Conservation (phyloP, 92 coral and sea anemone genomes). For the Epizoanthus illoricatus region DNA sequence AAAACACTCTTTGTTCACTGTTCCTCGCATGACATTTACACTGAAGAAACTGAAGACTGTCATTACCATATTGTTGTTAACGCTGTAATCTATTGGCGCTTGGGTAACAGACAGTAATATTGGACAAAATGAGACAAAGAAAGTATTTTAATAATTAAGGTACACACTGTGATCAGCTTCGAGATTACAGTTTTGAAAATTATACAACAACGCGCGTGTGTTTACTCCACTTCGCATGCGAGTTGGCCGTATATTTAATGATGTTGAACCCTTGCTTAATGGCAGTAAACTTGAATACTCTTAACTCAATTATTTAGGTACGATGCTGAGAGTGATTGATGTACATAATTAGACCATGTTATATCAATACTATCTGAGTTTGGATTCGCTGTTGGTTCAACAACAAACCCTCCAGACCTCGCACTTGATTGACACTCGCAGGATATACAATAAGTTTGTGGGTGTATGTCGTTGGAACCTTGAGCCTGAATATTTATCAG, state of each 20-base stretch:
- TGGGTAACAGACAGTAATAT: constrained; percentile 23
- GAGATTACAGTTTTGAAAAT: not conserved
- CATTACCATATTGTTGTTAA: constrained; percentile 33
- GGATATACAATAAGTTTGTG: too few relatives aligned
- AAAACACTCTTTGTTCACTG: constrained; percentile 19
- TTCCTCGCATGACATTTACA: constrained; percentile 27
- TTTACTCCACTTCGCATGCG: not conserved
- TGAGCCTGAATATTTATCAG: too few relatives aligned
- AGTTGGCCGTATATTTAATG: not conserved
- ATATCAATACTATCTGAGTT: not conserved
- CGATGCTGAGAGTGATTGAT: not conserved
- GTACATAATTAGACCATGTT: not conserved
- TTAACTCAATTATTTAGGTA: not conserved
- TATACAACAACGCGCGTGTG: not conserved
- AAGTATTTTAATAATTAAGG: constrained; percentile 19
- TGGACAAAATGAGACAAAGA: constrained; percentile 13
- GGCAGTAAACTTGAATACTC: not conserved
- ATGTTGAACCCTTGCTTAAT: not conserved
- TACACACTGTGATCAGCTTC: not conserved
- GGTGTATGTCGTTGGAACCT: too few relatives aligned
- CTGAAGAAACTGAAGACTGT: constrained; percentile 1
- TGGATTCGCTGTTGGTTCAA: not conserved
- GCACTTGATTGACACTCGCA: too few relatives aligned
- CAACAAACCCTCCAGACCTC: too few relatives aligned
- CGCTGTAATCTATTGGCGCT: constrained; percentile 31